Evolutionary conservation across 2,113 vertebrate species (phyloP), one percentile per base, ranked within the genome.

Genomic region (Eurypyga helias): DNA sequence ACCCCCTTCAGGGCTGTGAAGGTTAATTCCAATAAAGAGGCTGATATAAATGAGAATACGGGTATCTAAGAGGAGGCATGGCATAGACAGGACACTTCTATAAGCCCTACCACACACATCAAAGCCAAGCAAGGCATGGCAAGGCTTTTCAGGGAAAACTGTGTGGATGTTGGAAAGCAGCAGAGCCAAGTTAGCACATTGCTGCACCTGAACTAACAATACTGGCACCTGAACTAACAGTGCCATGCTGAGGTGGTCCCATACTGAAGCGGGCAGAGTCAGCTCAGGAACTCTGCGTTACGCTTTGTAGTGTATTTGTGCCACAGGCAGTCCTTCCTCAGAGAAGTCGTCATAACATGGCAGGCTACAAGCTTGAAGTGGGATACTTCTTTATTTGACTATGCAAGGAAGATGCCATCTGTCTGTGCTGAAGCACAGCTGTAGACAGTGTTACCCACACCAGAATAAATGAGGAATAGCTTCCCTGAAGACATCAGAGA

Each of bases 171-270:
- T 95, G 93, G 93, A 96, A 96, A 95, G 66, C 36, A 80, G 49
- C 31, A 76, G 62, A 65, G 41, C 66, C 17, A 0, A 38, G 69
- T 89, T 95, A 89, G 89, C 87, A 87, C 91, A 71, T 28, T 71
- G 16, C 90, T 93, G 93, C 93, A 95, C 94, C 96, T 95, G 89
- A 93, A 83, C 92, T 86, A 96, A 94, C 73, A 94, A 61, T 17
- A 20, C 54, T 83, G 94, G 61, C 94, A 93, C 94, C 88, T 93
- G 90, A 96, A 96, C 83, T 87, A 96, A 94, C 89, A 97, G 46
- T 94, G 93, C 87, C 94, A 89, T 84, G 86, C 91, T 92, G 93
- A 67, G 72, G 89, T 67, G 89, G 55, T 38, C 87, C 62, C 69
- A 89, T 43, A 51, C 36, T 71, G 55, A 60, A 73, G 33, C 1